Conservation (phyloP, 2,113 vertebrate genomes). For the Fukomys damarensis region DNA sequence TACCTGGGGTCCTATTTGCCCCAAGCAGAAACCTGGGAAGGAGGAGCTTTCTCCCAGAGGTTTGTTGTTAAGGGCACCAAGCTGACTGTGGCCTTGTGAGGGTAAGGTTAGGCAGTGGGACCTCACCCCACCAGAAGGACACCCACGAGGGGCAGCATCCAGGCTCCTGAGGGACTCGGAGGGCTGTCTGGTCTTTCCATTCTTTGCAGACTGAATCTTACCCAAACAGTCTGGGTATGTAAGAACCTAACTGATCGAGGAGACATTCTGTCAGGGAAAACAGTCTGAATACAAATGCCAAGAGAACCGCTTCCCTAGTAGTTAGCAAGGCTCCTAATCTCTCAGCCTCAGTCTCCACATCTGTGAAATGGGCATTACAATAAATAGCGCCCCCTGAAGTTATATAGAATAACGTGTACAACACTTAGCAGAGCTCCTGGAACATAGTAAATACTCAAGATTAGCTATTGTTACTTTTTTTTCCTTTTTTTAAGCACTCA, state of each 20-base stretch:
- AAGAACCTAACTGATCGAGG: background rate
- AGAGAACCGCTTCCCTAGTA: background rate
- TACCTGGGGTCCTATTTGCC: background rate
- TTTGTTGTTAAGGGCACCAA: background rate
- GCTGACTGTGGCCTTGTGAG: background rate
- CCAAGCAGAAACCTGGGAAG: background rate
- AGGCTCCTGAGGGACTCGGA: background rate
- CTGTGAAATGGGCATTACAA: background rate
- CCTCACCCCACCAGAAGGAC: background rate
- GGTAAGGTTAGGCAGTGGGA: background rate
- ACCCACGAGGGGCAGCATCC: background rate
- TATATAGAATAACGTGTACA: background rate
- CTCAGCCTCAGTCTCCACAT: background rate
- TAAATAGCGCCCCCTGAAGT: background rate
- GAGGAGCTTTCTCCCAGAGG: background rate
- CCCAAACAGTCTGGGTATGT: background rate
- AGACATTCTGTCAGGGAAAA: background rate
- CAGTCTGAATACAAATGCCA: background rate
- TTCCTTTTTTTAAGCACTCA: background rate
- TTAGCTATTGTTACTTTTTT: background rate
- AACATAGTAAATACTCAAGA: background rate
- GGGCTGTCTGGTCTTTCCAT: background rate
- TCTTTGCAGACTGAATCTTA: background rate
- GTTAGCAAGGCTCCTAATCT: background rate
- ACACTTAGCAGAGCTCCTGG: background rate